Evolutionary conservation across 2,888 invertebrate species (phyloP).

Genomic region (Lasius fuliginosus): DNA sequence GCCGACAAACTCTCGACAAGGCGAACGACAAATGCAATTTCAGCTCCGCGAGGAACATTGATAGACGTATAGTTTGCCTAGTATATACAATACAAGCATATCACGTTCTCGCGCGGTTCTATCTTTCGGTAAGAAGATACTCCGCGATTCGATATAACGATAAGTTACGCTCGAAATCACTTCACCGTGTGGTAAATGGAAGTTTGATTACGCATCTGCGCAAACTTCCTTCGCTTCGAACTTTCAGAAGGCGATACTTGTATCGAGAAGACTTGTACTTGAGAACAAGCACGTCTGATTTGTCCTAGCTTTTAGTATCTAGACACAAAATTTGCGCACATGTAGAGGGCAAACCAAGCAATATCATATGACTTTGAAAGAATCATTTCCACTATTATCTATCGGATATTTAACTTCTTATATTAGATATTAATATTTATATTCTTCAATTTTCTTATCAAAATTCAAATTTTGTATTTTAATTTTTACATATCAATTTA

Average conservation of each 20-base stretch:
- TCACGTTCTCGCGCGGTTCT: not conserved
- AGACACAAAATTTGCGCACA: not conserved
- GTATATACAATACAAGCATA: not conserved
- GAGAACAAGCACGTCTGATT: conserved; percentile 46
- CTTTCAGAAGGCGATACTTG: conserved; percentile 19
- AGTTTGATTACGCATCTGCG: conserved; percentile 42
- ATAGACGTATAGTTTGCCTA: not conserved
- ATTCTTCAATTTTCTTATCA: not conserved
- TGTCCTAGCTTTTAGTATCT: not conserved
- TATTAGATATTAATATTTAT: not conserved
- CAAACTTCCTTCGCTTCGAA: conserved; percentile 36
- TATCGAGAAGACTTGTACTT: conserved; percentile 10
- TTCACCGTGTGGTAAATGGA: conserved; percentile 32
- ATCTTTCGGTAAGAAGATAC: conserved; percentile 13
- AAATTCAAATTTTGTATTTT: not conserved
- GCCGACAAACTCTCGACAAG: not conserved
- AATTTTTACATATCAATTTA: not conserved
- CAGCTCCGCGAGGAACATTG: not conserved
- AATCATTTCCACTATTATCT: not conserved
- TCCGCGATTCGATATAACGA: conserved; percentile 21
- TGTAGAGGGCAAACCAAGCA: not conserved
- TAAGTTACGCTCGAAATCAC: conserved; percentile 36
- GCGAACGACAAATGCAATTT: conserved; percentile 3
- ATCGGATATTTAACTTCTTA: not conserved
- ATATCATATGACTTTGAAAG: not conserved